phyloP scores from a whole-genome alignment of 2,113 vertebrate species.

The Vidua macroura region DNA sequence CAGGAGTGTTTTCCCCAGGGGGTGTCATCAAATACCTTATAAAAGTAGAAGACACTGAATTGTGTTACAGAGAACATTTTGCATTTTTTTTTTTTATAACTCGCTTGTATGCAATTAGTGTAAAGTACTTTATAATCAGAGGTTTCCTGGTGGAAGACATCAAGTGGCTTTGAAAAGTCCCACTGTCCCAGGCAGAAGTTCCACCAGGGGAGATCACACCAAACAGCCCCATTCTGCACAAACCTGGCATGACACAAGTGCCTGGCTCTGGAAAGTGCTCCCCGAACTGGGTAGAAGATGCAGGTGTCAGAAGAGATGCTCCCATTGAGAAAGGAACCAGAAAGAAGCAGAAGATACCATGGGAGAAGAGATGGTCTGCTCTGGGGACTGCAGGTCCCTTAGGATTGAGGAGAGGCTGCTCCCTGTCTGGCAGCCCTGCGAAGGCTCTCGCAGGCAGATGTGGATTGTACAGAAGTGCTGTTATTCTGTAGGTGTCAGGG shows the following conservation, averaged over 20 bases:
- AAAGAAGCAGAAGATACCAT: neutral
- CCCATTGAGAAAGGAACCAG: neutral
- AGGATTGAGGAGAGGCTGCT: neutral
- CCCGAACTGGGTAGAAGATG: neutral
- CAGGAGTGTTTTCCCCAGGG: neutral
- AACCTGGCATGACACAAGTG: neutral
- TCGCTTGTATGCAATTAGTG: neutral
- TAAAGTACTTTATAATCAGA: neutral
- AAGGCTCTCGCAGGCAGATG: neutral
- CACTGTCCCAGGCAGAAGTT: neutral
- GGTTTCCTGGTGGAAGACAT: neutral
- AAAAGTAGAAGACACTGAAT: conserved; percentile 8
- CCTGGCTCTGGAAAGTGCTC: neutral
- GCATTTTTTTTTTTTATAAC: neutral
- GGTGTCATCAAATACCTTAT: neutral
- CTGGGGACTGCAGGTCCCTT: neutral
- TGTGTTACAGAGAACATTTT: neutral
- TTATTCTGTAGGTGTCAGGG: neutral
- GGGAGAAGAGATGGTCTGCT: neutral
- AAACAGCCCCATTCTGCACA: neutral
- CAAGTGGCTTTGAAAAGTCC: neutral
- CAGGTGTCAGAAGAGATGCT: neutral
- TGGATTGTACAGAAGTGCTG: neutral
- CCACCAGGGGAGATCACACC: neutral
- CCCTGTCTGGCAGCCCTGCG: accelerated